Percentiles rank a stretch among this genome's conserved stretches.
These are phyloP conservation scores for Hydrotaea diabolus DNA, from an alignment of 2,888 invertebrate species.

Conservation along the genomic window DNA sequence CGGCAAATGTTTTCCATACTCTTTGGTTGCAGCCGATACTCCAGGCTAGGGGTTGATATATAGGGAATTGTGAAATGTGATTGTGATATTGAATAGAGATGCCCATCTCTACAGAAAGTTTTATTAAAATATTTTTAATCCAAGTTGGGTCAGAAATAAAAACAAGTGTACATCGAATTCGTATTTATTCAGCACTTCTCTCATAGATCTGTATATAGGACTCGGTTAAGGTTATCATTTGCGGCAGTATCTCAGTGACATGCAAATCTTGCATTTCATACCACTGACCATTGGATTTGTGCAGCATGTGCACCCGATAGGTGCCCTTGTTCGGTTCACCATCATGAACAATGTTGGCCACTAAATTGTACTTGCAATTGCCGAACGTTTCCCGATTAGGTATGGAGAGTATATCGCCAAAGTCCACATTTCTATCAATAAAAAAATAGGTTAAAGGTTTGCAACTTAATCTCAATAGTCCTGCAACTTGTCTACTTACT, in stretches of 20 bases:
- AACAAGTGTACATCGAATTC: background rate
- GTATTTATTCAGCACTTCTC: conserved; percentile 71
- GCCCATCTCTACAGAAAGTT: background rate
- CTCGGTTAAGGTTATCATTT: conserved; percentile 99
- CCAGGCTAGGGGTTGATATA: no score
- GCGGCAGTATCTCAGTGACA: conserved; percentile 98
- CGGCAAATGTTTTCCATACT: background rate
- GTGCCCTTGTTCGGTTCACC: conserved; percentile 97
- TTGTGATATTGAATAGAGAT: background rate
- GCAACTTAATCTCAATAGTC: background rate
- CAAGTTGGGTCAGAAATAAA: background rate
- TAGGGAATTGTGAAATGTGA: background rate
- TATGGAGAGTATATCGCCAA: conserved; percentile 95
- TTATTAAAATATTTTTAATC: background rate
- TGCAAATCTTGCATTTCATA: conserved; percentile 98
- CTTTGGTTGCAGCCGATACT: no score
- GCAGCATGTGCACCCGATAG: conserved; percentile 95
- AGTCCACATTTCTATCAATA: conserved; percentile 93
- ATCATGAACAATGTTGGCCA: conserved; percentile 99
- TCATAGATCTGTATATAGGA: conserved; percentile 97
- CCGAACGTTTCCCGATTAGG: conserved; percentile 90
- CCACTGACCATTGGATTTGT: conserved; percentile 92
- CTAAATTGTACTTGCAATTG: conserved; percentile 95
- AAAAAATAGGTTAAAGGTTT: conserved; percentile 3
- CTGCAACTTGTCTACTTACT: conserved; percentile 85